A percentile compares a stretch with the other conserved stretches of the same genome.
phyloP scores from a whole-genome alignment of 1,140 invertebrate species.

The Delia radicum region DNA sequence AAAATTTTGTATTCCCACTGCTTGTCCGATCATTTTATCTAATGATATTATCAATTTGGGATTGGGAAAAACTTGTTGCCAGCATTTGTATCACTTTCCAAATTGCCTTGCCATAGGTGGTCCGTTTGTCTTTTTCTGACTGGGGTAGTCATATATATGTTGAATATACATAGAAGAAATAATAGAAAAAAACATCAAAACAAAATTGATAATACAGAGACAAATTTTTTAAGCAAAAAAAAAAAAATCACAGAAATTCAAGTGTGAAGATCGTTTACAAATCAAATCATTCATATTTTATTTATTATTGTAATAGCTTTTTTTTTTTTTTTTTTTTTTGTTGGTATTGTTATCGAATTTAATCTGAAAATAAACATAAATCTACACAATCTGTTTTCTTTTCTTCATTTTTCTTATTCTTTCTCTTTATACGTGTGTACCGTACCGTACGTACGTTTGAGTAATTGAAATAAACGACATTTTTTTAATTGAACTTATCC shows the following conservation, averaged over 20 bases:
- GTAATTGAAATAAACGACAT: constrained; percentile 18
- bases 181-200: background rate
- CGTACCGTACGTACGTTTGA: too few relatives aligned
- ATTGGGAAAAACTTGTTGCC: too few relatives aligned
- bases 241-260: background rate
- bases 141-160: too few relatives aligned
- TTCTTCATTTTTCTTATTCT: background rate
- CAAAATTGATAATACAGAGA: background rate
- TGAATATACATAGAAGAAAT: background rate
- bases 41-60: too few relatives aligned
- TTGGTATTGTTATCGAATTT: constrained; percentile 17
- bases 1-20: too few relatives aligned
- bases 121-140: too few relatives aligned
- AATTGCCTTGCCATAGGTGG: too few relatives aligned
- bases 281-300: too few relatives aligned
- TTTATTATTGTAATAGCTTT: background rate
- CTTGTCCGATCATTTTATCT: too few relatives aligned
- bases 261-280: constrained; percentile 11
- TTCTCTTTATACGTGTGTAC: too few relatives aligned
- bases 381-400: background rate
- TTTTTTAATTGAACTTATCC: background rate
- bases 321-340: background rate
- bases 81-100: too few relatives aligned
- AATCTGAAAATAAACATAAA: background rate
- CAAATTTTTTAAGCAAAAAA: background rate